phyloP scores from a whole-genome alignment of 2,888 invertebrate genomes.

The Choreutis nemorana region DNA sequence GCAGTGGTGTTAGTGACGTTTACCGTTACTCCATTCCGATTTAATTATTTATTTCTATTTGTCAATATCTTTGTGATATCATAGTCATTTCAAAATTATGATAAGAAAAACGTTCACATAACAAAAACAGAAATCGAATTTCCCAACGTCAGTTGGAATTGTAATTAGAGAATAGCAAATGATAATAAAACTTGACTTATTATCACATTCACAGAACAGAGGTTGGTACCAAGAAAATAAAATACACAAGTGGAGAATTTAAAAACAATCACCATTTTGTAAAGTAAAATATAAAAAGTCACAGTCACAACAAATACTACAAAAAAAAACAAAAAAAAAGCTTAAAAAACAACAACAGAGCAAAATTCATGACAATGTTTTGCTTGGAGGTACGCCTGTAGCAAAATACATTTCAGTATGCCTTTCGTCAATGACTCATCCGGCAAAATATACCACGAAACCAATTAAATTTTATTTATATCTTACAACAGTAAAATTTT shows the following conservation, averaged over 20 bases:
- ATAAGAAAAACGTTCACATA: constrained; percentile 14
- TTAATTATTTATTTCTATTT: too few relatives aligned
- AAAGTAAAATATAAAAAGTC: constrained; percentile 32
- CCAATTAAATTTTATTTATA: too few relatives aligned
- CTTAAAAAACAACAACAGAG: constrained; percentile 24
- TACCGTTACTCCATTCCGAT: too few relatives aligned
- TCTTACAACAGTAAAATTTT: too few relatives aligned
- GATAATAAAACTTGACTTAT: too few relatives aligned
- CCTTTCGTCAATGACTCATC: constrained; percentile 29
- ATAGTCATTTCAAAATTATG: constrained; percentile 6
- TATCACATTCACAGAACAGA: constrained; percentile 31
- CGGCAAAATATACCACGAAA: too few relatives aligned
- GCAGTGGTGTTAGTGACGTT: constrained; percentile 16
- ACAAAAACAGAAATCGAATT: constrained; percentile 18
- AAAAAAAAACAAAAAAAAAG: constrained; percentile 43
- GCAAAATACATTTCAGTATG: constrained; percentile 34
- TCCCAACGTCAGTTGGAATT: constrained; percentile 30
- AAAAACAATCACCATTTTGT: constrained; percentile 23
- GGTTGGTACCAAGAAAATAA: constrained; percentile 29
- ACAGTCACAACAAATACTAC: constrained; percentile 45
- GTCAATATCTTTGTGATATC: too few relatives aligned
- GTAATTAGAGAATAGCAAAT: too few relatives aligned
- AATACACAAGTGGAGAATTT: constrained; percentile 28
- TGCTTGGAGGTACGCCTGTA: constrained; percentile 34
- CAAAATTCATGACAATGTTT: constrained; percentile 31